Base-by-base conservation (phyloP, 2,113 vertebrate species). In the Osmerus mordax region DNA sequence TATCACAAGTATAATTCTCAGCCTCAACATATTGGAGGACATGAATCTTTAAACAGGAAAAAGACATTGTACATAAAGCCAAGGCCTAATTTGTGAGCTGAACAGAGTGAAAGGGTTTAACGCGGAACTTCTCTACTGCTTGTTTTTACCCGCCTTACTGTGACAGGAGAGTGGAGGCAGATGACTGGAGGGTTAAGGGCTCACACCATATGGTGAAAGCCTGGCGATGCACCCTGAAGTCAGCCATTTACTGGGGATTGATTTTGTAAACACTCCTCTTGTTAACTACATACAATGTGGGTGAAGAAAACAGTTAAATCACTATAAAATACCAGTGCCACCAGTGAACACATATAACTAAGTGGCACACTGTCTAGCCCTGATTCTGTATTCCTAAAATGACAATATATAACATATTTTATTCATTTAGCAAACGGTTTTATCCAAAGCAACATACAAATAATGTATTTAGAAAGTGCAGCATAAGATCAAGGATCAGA, bases 1-100 rank as follows among this genome's bases (percentile, higher is more conserved):
- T 88, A 90, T 89, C 83, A 89, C 75, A 86, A 84, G 80, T 85
- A 84, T 87, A 87, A 89, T 90, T 90, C 81, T 82, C 85, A 84
- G 83, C 81, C 81, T 85, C 82, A 87, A 84, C 90, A 88, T 87
- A 84, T 84, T 87, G 87, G 76, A 70, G 74, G 18, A 36, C 77
- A 89, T 91, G 73, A 89, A 92, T 89, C 84, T 88, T 90, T 91
- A 81, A 90, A 68, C 65, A 79, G 81, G 72, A 85, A 81, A 86
- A 86, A 89, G 84, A 89, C 83, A 85, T 89, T 80, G 78, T 85
- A 81, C 87, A 89, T 87, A 86, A 87, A 87, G 81, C 85, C 81
- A 79, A 84, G 81, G 81, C 85, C 81, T 89, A 76, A 88, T 90
- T 90, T 83, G 65, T 13, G 53, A 78, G 83, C 76, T 25, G 77